Percentiles rank a stretch among this genome's conserved stretches.
Evolutionary conservation across 2,113 vertebrate species (phyloP).

Genomic region (Prionailurus bengalensis): DNA sequence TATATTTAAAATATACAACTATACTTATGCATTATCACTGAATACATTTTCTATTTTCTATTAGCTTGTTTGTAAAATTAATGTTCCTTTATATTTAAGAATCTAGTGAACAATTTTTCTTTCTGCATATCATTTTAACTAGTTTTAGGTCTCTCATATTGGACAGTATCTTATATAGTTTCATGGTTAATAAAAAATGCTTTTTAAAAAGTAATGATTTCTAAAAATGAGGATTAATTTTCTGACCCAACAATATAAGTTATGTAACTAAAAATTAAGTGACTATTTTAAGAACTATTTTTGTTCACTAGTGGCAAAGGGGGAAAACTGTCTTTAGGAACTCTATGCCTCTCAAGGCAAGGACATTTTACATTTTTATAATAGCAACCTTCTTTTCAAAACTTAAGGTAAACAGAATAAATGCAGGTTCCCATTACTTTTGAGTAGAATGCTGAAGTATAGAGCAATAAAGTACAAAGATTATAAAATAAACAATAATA

Average conservation of each 20-base stretch:
- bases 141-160: slow-evolving; percentile 10
- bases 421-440: background rate
- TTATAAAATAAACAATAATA: background rate
- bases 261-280: slow-evolving; percentile 31
- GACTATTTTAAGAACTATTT: background rate
- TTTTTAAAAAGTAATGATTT: background rate
- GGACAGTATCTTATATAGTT: background rate
- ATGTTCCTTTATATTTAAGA: slow-evolving; percentile 24
- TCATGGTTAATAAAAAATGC: background rate
- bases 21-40: background rate
- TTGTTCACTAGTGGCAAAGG: background rate
- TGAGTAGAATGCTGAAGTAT: background rate
- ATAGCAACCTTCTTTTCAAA: background rate
- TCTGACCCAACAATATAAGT: slow-evolving; percentile 34
- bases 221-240: slow-evolving; percentile 7
- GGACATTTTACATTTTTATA: background rate
- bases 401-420: background rate
- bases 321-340: background rate
- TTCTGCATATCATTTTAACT: slow-evolving; percentile 44
- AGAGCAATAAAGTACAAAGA: slow-evolving; percentile 1
- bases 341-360: background rate
- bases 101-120: slow-evolving; percentile 4
- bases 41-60: background rate
- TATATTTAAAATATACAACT: background rate
- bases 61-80: slow-evolving; percentile 31